Conservation (phyloP, 2,113 vertebrate genomes). For the Apteryx owenii region DNA sequence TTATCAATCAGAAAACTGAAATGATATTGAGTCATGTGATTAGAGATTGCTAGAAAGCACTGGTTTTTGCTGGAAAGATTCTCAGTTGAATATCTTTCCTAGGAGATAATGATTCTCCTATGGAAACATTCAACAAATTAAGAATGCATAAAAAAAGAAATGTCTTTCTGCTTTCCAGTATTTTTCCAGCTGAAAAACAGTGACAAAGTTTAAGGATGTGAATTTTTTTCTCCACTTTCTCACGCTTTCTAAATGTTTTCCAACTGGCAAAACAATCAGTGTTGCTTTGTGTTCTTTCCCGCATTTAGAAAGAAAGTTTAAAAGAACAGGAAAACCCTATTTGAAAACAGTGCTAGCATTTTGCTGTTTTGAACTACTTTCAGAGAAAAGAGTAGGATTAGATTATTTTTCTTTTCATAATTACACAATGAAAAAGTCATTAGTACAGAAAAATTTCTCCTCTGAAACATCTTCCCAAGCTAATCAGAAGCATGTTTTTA, state of each 20-base stretch:
- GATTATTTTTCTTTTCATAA: conserved; percentile 11
- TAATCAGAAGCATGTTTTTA: not conserved
- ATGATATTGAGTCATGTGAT: not conserved
- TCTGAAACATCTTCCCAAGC: not conserved
- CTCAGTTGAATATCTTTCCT: not conserved
- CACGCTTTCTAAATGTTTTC: conserved; percentile 40
- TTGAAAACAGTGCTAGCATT: not conserved
- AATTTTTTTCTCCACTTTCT: not conserved
- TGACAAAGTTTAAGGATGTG: conserved; percentile 24
- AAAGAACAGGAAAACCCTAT: not conserved
- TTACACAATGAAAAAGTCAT: not conserved
- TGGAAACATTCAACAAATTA: not conserved
- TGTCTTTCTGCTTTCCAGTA: not conserved
- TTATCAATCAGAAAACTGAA: not conserved
- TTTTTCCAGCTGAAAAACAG: conserved; percentile 40
- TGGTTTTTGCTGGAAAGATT: not conserved
- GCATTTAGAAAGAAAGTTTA: not conserved
- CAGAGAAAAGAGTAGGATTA: not conserved
- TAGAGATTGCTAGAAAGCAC: not conserved
- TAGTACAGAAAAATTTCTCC: not conserved
- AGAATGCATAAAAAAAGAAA: not conserved
- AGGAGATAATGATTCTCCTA: not conserved
- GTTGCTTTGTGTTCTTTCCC: conserved; percentile 41
- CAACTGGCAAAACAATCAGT: conserved; percentile 21
- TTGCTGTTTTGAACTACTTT: not conserved